Evolutionary conservation across 2,797 vertebrate genomes (phyloP), one percentile per base, ranked within the genome.

Genomic region (Tamandua tetradactyla): DNA sequence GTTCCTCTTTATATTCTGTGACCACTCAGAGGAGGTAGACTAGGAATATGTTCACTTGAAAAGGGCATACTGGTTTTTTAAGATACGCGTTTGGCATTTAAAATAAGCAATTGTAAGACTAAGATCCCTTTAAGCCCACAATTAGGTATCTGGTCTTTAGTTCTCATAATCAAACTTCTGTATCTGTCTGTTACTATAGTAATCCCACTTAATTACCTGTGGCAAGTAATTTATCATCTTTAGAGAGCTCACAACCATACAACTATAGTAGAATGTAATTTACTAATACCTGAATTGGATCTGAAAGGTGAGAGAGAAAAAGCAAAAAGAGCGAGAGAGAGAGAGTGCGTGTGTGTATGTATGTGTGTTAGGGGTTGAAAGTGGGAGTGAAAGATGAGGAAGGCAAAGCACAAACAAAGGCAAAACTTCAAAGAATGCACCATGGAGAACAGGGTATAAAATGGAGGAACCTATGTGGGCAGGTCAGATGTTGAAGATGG

Each of bases 351-450:
- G n/a, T n/a, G n/a, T n/a, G 32, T 64, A 7, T 49, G 8, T 64
- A 18, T 62, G 14, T 72, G 40, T 62, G 8, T 1, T 49, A 32
- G 27, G 55, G 2, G 27, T n/a, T 94, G 7, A 88, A 90, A 92
- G 12, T 52, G 4, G 66, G 23, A 44, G 57, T 44, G 40, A 10
- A 94, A 92, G 61, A 35, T 44, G 32, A 91, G 55, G 20, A 94
- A 87, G 61, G 93, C 27, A 92, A 92, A 90, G 37, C 23, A 95
- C 32, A 15, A 95, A 88, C 74, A 85, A 89, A 96, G 20, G n/a
- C 57, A 85, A 92, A 84, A 79, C 44, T 27, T 87, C 30, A 95
- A 47, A 95, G 94, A 95, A 89, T 47, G 6, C n/a, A 61, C 37
- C 72, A 22, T 74, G n/a, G 30, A 94, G 11, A 96, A 69, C 32